Conservation (phyloP, 1,140 invertebrate species). For the Aphelenchoides avenae region DNA sequence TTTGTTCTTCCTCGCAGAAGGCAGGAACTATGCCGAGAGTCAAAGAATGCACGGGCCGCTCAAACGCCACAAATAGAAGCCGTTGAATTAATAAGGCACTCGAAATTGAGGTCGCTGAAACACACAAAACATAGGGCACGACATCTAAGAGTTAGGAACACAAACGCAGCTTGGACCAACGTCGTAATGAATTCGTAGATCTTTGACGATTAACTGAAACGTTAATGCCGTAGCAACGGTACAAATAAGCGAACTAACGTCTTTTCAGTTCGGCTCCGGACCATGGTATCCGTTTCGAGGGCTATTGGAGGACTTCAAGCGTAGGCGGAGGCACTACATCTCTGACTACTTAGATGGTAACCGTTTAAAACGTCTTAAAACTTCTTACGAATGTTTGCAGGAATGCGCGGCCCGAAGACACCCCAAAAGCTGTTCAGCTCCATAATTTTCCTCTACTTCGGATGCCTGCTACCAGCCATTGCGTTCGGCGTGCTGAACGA, state of each 20-base stretch:
- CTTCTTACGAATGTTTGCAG: conserved; percentile 45
- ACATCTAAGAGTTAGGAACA: no score
- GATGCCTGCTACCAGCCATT: conserved; percentile 68
- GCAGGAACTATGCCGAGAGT: no score
- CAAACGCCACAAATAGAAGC: no score
- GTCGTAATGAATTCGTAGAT: no score
- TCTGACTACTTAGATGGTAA: conserved; percentile 60
- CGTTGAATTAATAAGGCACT: no score
- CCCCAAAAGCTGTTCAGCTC: conserved; percentile 66
- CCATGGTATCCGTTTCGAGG: conserved; percentile 57
- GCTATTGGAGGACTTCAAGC: conserved; percentile 56
- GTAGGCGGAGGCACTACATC: conserved; percentile 50
- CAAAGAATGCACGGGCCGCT: no score
- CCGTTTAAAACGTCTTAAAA: conserved; percentile 15
- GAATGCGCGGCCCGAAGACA: conserved; percentile 63
- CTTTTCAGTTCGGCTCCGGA: conserved; percentile 54
- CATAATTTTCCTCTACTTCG: conserved; percentile 69
- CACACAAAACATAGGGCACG: no score
- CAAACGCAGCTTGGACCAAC: no score
- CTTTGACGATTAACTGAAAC: no score
- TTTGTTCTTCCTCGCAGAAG: no score
- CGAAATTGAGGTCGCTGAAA: no score
- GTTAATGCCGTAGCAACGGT: neutral
- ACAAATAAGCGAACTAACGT: conserved; percentile 7
- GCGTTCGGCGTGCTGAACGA: conserved; percentile 69